Base-by-base conservation (phyloP, 2,113 vertebrate genomes). In the Nipponia nippon region DNA sequence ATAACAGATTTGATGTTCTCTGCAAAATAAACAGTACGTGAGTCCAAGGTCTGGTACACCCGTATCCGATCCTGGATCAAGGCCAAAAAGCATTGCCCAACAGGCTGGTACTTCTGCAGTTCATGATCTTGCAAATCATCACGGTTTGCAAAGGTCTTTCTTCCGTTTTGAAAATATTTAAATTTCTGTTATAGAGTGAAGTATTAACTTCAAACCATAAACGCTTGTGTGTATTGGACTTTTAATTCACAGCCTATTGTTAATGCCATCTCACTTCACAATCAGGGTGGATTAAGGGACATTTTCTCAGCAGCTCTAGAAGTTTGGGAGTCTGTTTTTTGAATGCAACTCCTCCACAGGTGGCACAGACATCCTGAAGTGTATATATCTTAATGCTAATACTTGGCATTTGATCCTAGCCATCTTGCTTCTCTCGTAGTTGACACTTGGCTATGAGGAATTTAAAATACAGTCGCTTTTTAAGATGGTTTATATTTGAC, bases 31-130 rank as follows among this genome's bases (percentile, higher is more conserved):
- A 85, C 90, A 94, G 88, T 65, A 20, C 4, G 0, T 3, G n/a
- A 76, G 93, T 94, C 93, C 94, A 94, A 94, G 88, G 96, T 94
- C 92, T 81, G 88, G 32, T 56, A 5, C 38, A 3, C 18, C 47
- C 1, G 2, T 58, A 67, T 49, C 83, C 0, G 0, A 2, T 38
- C 38, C 52, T n/a, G 2, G 47, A 32, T 19, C 0, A 1, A 63
- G 67, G 88, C 88, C 76, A 83, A 0, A 29, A 70, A 22, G 20
- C 38, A 3, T 83, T 93, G 82, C 88, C 44, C 49, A 82, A 32
- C 66, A 40, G 62, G 16, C 83, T 18, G 42, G 14, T 52, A 38
- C 59, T 80, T 18, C 62, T 88, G 82, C 50, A 77, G 36, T 12
- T 88, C 50, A 21, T 0, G 0, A 1, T 58, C 71, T 29, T 65